Evolutionary conservation across 1,140 invertebrate genomes (phyloP).

Genomic region (Anadara kagoshimensis): DNA sequence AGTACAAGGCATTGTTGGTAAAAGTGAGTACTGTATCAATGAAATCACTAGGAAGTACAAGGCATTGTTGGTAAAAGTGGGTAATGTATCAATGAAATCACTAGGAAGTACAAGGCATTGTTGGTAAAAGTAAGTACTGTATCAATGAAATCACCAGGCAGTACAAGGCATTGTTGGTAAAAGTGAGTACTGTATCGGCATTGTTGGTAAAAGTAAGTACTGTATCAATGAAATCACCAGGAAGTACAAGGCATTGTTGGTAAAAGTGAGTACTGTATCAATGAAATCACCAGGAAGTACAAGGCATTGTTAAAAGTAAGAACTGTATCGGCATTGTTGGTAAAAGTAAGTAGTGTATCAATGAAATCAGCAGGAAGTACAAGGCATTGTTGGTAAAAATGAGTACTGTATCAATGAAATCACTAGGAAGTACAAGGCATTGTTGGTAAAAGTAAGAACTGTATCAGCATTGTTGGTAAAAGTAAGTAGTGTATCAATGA

Average conservation of each 20-base stretch:
- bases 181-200: too few relatives aligned
- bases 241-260: conserved; percentile 52
- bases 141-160: conserved; percentile 66
- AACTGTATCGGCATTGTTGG: conserved; percentile 64
- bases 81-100: conserved; percentile 72
- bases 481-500: too few relatives aligned
- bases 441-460: too few relatives aligned
- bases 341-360: too few relatives aligned
- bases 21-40: conserved; percentile 75
- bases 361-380: conserved; percentile 62
- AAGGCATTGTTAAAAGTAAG: conserved; percentile 54
- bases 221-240: conserved; percentile 71
- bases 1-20: conserved; percentile 54
- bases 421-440: conserved; percentile 46
- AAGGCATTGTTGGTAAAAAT: conserved; percentile 56
- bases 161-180: conserved; percentile 53
- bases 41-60: conserved; percentile 61
- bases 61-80: conserved; percentile 54
- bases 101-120: conserved; percentile 46
- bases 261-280: conserved; percentile 75
- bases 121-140: conserved; percentile 74
- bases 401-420: conserved; percentile 73
- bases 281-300: conserved; percentile 62
- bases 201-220: conserved; percentile 69
- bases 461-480: too few relatives aligned